phyloP scores from a whole-genome alignment of 2,888 invertebrate species.

The Stenotaenia linearis region DNA sequence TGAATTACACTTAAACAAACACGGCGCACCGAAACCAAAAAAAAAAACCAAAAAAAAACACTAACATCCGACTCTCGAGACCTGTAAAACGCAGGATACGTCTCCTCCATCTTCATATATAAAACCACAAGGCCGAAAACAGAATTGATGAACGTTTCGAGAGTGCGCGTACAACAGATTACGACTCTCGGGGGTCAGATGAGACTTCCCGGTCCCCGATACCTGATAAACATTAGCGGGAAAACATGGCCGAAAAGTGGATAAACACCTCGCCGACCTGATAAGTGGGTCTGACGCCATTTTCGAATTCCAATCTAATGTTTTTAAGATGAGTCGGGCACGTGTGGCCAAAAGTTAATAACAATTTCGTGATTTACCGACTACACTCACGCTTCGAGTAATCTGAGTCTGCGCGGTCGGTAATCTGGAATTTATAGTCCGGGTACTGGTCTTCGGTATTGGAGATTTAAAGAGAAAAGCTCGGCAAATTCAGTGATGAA shows the following conservation, averaged over 20 bases:
- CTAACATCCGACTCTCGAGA: neutral
- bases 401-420: neutral
- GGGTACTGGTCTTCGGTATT: neutral
- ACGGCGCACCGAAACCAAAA: neutral
- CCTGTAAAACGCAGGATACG: neutral
- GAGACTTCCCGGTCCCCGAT: neutral
- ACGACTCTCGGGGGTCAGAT: neutral
- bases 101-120: neutral
- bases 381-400: neutral
- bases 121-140: neutral
- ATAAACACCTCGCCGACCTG: neutral
- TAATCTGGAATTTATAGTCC: neutral
- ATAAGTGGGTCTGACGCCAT: neutral
- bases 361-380: neutral
- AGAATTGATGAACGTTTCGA: conserved; percentile 3
- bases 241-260: neutral
- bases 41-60: neutral
- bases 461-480: neutral
- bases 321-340: neutral
- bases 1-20: neutral
- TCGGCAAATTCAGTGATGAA: too few species aligned
- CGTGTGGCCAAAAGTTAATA: neutral
- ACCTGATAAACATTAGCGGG: conserved; percentile 2
- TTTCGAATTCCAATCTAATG: neutral
- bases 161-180: neutral